Conservation (phyloP, 2,113 vertebrate genomes). For the Ailurus styani region DNA sequence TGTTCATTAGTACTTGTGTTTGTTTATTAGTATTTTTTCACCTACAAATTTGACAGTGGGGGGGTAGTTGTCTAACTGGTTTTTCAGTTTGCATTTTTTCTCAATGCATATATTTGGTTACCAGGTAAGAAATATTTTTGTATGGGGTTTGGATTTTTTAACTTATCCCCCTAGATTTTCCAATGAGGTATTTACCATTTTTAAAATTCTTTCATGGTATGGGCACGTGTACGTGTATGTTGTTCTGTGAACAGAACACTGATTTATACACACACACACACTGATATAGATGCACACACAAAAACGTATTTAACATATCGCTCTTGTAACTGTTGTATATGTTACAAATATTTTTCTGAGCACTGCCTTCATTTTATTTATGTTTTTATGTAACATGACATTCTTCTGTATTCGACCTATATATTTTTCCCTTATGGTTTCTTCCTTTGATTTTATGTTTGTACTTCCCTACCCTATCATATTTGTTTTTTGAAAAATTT, state of each 20-base stretch:
- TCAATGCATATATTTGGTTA: neutral
- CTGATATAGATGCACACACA: neutral
- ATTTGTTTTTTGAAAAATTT: neutral
- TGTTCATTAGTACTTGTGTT: neutral
- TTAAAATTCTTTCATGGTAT: neutral
- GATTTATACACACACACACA: neutral
- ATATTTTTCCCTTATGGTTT: neutral
- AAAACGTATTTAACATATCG: neutral
- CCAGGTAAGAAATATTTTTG: neutral
- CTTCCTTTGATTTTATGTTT: neutral
- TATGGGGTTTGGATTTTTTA: neutral
- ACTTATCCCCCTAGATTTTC: neutral
- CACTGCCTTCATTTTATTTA: neutral
- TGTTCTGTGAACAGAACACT: neutral
- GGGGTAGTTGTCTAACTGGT: neutral
- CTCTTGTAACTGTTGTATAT: neutral
- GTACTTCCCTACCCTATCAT: neutral
- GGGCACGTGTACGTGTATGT: neutral
- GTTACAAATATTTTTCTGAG: neutral
- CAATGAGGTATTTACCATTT: neutral
- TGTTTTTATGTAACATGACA: neutral
- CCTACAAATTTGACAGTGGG: neutral
- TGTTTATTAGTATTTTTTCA: neutral
- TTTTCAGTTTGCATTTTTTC: neutral
- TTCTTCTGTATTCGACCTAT: neutral